Percentiles rank a stretch among this genome's conserved stretches.
These are phyloP conservation scores for Lasius platythorax DNA, from an alignment of 2,888 invertebrate species.

Conservation along the genomic window DNA sequence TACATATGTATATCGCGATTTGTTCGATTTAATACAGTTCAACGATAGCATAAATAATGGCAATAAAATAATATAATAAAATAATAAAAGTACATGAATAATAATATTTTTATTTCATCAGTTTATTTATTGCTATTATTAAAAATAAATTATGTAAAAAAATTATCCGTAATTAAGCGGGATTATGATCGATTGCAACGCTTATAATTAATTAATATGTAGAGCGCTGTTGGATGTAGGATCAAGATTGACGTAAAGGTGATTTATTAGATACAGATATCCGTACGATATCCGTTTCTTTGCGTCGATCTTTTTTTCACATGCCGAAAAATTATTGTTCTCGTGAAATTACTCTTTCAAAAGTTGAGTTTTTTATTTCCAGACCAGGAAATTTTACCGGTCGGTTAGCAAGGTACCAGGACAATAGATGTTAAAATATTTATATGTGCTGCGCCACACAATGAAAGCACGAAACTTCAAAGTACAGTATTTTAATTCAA, in stretches of 20 bases:
- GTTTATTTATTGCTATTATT: neutral
- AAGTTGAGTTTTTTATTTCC: too few species aligned
- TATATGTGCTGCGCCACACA: constrained; percentile 52
- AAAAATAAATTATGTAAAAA: neutral
- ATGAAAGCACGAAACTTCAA: constrained; percentile 47
- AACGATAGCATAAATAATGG: neutral
- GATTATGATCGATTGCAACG: neutral
- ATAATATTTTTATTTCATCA: neutral
- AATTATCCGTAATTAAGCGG: neutral
- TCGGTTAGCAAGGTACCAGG: constrained; percentile 67
- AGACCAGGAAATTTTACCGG: constrained; percentile 49
- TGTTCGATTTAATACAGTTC: neutral
- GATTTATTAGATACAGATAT: constrained; percentile 65
- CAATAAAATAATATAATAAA: neutral
- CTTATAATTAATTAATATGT: neutral
- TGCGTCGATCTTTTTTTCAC: constrained; percentile 59
- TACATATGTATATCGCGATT: neutral
- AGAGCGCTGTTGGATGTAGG: neutral
- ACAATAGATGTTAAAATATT: constrained; percentile 73
- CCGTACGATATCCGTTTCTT: constrained; percentile 40
- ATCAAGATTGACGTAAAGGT: neutral
- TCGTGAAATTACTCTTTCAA: neutral
- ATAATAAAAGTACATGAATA: neutral
- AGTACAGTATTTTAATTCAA: neutral
- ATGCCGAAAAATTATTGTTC: constrained; percentile 50